These are phyloP conservation scores for Agelastica alni DNA, from an alignment of 2,888 invertebrate genomes.

Conservation along the genomic window DNA sequence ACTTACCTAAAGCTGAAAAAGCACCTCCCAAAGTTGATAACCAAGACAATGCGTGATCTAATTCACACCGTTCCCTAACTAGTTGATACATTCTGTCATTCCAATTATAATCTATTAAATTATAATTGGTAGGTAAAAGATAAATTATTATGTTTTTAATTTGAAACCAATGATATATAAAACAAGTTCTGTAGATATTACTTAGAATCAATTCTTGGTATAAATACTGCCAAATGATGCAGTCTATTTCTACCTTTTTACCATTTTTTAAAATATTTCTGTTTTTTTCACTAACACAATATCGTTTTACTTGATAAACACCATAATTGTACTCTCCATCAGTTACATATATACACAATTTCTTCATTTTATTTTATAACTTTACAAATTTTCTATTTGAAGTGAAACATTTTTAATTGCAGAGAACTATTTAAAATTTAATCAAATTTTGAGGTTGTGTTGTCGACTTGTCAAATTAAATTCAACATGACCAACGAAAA, in stretches of 20 bases:
- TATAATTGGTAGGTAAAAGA: conserved; percentile 62
- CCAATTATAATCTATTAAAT: conserved; percentile 73
- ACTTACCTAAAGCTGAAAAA: conserved; percentile 76
- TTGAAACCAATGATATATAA: conserved; percentile 31
- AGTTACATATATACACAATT: conserved; percentile 15
- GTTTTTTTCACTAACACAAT: conserved; percentile 6
- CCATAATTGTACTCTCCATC: conserved; percentile 30
- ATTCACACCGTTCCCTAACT: conserved; percentile 69
- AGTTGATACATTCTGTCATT: conserved; percentile 58
- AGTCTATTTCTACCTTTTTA: conserved; percentile 38
- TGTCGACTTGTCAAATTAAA: no score
- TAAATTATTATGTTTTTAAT: conserved; percentile 13
- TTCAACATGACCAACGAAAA: no score
- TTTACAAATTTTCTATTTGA: no score
- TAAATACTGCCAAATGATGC: conserved; percentile 48
- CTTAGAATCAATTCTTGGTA: conserved; percentile 45
- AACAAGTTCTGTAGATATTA: conserved; percentile 39
- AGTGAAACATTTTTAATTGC: no score
- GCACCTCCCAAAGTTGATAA: conserved; percentile 95
- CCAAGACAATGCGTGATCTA: conserved; percentile 90
- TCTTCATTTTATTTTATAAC: no score
- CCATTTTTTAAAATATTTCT: conserved; percentile 2
- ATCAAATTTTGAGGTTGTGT: no score
- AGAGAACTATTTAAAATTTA: no score
- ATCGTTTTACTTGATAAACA: conserved; percentile 18